phyloP scores from a whole-genome alignment of 2,888 invertebrate species.

The Molorchus minor region DNA sequence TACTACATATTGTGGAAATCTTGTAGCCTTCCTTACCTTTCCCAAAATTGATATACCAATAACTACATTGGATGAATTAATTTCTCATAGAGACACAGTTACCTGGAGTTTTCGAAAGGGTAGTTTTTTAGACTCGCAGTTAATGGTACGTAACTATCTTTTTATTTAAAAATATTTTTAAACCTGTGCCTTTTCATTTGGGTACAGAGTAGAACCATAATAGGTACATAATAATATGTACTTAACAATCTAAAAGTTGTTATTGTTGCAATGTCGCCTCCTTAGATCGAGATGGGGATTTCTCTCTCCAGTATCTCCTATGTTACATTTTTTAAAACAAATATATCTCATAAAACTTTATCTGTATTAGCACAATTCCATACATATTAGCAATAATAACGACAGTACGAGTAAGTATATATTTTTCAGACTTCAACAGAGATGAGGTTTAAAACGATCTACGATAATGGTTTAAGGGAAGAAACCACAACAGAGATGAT shows the following conservation, averaged over 20 bases:
- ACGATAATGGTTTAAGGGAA: slow-evolving; percentile 68
- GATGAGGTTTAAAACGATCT: slow-evolving; percentile 67
- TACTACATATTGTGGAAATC: slow-evolving; percentile 91
- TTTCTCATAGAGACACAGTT: slow-evolving; percentile 67
- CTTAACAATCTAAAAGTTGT: background rate
- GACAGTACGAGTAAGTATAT: too few relatives aligned
- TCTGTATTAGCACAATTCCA: too few relatives aligned
- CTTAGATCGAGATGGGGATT: too few relatives aligned
- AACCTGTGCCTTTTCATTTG: too few relatives aligned
- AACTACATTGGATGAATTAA: slow-evolving; percentile 72
- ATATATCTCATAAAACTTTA: too few relatives aligned
- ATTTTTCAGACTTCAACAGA: slow-evolving; percentile 68
- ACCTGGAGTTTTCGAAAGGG: slow-evolving; percentile 81
- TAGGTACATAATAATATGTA: background rate
- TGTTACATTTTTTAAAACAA: too few relatives aligned
- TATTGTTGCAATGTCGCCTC: too few relatives aligned
- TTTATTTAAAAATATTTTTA: too few relatives aligned
- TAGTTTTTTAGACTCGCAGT: slow-evolving; percentile 76
- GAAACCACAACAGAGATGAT: slow-evolving; percentile 62
- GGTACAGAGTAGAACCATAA: too few relatives aligned
- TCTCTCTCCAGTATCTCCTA: too few relatives aligned
- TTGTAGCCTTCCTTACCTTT: slow-evolving; percentile 92
- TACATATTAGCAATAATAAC: too few relatives aligned
- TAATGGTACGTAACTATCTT: slow-evolving; percentile 63
- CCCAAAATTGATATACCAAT: slow-evolving; percentile 82